These are phyloP conservation scores for Lumbricus terrestris DNA, from an alignment of 2,888 invertebrate species.

Conservation along the genomic window DNA sequence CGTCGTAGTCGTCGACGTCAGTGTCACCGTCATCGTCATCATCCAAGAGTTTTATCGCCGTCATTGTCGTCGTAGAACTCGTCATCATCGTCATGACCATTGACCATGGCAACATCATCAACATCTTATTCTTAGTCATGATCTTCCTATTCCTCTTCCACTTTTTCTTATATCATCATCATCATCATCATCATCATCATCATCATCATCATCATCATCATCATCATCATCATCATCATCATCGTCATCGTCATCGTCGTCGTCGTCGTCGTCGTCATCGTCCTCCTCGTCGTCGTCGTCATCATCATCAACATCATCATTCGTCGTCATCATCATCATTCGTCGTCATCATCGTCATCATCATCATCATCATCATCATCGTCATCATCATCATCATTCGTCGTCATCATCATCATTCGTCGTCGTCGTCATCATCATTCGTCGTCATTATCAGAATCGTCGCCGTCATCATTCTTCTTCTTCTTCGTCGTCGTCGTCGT, in stretches of 20 bases:
- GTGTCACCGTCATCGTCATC: too few relatives aligned
- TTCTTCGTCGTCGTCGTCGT: not conserved
- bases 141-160: too few relatives aligned
- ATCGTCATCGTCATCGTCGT: constrained; percentile 17
- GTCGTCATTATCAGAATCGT: not conserved
- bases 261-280: not conserved
- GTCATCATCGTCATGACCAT: not conserved
- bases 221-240: not conserved
- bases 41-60: not conserved
- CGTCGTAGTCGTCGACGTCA: too few relatives aligned
- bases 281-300: not conserved
- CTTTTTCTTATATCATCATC: too few relatives aligned
- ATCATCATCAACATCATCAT: not conserved
- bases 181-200: not conserved
- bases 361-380: too few relatives aligned
- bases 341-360: too few relatives aligned
- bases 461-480: not conserved
- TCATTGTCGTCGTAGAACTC: not conserved
- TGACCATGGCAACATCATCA: too few relatives aligned
- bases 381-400: too few relatives aligned
- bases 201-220: not conserved
- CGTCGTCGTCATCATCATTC: not conserved
- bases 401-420: not conserved
- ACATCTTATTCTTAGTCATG: too few relatives aligned
- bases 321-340: too few relatives aligned